These are phyloP conservation scores for Iphiclides podalirius DNA, from an alignment of 2,888 invertebrate genomes.

Conservation along the genomic window DNA sequence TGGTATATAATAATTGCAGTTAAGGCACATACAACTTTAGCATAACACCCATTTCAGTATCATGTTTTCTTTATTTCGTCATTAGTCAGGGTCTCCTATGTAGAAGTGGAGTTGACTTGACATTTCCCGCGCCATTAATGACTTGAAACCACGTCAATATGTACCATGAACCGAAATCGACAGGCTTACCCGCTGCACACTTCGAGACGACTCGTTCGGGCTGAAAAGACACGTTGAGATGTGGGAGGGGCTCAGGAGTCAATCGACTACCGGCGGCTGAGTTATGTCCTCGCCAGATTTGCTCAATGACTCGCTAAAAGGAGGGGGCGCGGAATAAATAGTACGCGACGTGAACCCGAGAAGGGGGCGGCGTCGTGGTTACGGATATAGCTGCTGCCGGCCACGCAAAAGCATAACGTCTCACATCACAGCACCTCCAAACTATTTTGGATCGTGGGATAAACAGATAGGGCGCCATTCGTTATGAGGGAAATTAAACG, in stretches of 20 bases:
- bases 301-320: conserved; percentile 53
- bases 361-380: conserved; percentile 38
- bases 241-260: conserved; percentile 1
- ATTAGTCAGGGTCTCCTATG: too few species aligned
- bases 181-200: too few species aligned
- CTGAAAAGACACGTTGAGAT: too few species aligned
- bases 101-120: too few species aligned
- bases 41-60: too few species aligned
- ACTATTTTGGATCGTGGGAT: conserved; percentile 24
- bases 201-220: too few species aligned
- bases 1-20: too few species aligned
- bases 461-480: neutral
- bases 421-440: conserved; percentile 19
- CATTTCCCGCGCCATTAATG: too few species aligned
- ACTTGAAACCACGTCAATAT: too few species aligned
- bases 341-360: conserved; percentile 43
- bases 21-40: too few species aligned
- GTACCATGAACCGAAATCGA: too few species aligned
- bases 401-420: conserved; percentile 28
- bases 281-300: conserved; percentile 39
- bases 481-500: neutral
- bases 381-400: conserved; percentile 49
- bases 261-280: conserved; percentile 24
- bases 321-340: conserved; percentile 55
- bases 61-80: too few species aligned